Evolutionary conservation across 2,888 invertebrate species (phyloP), one percentile per base, ranked within the genome.

Genomic region (Synanthedon andrenaeformis): DNA sequence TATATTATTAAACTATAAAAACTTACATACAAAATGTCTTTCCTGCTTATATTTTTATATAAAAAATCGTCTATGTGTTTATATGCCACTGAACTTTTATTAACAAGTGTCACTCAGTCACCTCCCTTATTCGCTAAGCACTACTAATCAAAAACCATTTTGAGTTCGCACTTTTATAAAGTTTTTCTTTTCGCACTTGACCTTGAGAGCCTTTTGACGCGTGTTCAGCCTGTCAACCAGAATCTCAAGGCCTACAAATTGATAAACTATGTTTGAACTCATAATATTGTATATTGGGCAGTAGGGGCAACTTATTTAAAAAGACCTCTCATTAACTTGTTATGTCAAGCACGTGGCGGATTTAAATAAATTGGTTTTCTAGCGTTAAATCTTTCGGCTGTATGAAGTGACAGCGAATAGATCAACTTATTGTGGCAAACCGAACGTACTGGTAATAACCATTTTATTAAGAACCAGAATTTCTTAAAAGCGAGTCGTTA

Each of bases 101-200:
- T 0, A 35, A 8, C 35, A 35, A 35, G 35, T 35, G 35, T 35
- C 35, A 35, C 35, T 35, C 35, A 35, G 35, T 35, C 35, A 35
- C 35, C 35, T 35, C 35, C 35, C 35, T 35, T 35, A 35, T 35
- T 53, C 60, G 58, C 64, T 55, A 42, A 54, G 59, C 59, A 57
- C 61, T 61, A 76, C 75, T 76, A 76, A 76, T 68, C 72, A 63
- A 66, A 61, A 65, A 60, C 57, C 54, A 62, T 64, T 60, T 62
- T 55, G 59, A 58, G 67, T 58, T 56, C 61, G 57, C 57, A 63
- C 65, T 74, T 76, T 64, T 75, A 75, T 23, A 72, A 61, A 62
- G 54, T 69, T 68, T 71, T 70, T 67, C 58, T 66, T 58, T 62
- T 58, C 19, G 59, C 54, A 56, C 23, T 35, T 58, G 57, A 57